Evolutionary conservation across 2,888 invertebrate species (phyloP).

Genomic region (Euspilapteryx auroguttella): DNA sequence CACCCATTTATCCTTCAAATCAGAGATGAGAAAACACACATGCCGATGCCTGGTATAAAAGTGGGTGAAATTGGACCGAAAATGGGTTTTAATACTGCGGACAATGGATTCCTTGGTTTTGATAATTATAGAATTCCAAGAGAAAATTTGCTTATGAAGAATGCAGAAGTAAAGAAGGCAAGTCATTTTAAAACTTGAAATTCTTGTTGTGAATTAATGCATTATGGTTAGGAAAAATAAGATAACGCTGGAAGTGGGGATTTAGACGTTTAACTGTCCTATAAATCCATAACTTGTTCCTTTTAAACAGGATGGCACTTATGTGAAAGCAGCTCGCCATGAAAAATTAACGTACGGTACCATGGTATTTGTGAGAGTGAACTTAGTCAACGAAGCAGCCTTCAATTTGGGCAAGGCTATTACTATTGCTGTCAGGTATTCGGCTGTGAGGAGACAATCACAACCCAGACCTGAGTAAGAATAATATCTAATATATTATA

Average conservation of each 20-base stretch:
- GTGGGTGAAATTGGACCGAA: slow-evolving; percentile 93
- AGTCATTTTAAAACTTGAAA: too few species aligned
- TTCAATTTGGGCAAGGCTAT: slow-evolving; percentile 76
- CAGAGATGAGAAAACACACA: slow-evolving; percentile 81
- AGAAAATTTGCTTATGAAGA: slow-evolving; percentile 87
- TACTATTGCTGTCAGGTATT: slow-evolving; percentile 88
- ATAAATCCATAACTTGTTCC: background rate
- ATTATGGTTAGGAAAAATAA: too few species aligned
- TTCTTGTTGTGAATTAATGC: too few species aligned
- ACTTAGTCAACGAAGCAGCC: slow-evolving; percentile 75
- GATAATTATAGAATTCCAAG: slow-evolving; percentile 83
- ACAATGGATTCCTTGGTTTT: slow-evolving; percentile 90
- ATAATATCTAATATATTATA: too few species aligned
- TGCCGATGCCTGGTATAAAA: slow-evolving; percentile 80
- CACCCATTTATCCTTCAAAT: slow-evolving; percentile 91
- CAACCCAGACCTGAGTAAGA: slow-evolving; percentile 75
- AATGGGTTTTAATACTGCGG: slow-evolving; percentile 84
- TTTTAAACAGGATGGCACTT: slow-evolving; percentile 70
- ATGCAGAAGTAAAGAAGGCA: slow-evolving; percentile 71
- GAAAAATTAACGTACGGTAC: slow-evolving; percentile 81
- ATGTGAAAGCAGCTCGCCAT: slow-evolving; percentile 72
- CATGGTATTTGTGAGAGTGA: slow-evolving; percentile 90
- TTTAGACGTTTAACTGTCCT: too few species aligned
- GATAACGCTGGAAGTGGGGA: too few species aligned
- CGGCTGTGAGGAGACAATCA: slow-evolving; percentile 86